These are phyloP conservation scores for Hypothenemus hampei DNA, from an alignment of 1,140 invertebrate genomes.

Conservation along the genomic window DNA sequence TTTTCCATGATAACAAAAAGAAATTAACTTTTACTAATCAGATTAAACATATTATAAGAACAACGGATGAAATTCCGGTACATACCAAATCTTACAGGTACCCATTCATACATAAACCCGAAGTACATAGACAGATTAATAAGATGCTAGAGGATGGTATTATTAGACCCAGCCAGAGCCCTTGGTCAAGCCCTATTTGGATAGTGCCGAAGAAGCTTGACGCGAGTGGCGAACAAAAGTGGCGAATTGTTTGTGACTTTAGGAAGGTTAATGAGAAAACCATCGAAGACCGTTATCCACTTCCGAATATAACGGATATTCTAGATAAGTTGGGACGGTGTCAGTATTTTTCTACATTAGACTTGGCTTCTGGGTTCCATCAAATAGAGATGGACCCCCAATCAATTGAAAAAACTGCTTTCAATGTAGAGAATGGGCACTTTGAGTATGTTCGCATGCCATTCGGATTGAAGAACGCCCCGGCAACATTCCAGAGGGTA, in stretches of 20 bases:
- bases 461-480: too few species aligned
- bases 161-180: conserved; percentile 33
- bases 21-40: conserved; percentile 24
- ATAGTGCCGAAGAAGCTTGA: conserved; percentile 20
- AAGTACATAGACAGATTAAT: conserved; percentile 30
- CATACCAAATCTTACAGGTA: conserved; percentile 41
- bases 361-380: too few species aligned
- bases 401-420: conserved; percentile 42
- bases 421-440: conserved; percentile 29
- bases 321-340: too few species aligned
- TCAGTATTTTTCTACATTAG: conserved; percentile 45
- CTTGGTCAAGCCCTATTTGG: conserved; percentile 13
- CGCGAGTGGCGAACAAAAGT: conserved; percentile 17
- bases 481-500: too few species aligned
- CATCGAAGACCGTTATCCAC: conserved; percentile 47
- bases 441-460: conserved; percentile 31
- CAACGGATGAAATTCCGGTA: conserved; percentile 32
- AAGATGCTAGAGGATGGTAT: conserved; percentile 28
- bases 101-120: conserved; percentile 35
- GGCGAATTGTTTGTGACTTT: conserved; percentile 39
- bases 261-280: conserved; percentile 45
- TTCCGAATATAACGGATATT: conserved; percentile 47
- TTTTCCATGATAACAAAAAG: conserved; percentile 10
- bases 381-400: too few species aligned
- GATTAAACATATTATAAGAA: conserved; percentile 37